Base-by-base conservation (phyloP, 2,888 invertebrate genomes). In the Tachystola acroxantha region DNA sequence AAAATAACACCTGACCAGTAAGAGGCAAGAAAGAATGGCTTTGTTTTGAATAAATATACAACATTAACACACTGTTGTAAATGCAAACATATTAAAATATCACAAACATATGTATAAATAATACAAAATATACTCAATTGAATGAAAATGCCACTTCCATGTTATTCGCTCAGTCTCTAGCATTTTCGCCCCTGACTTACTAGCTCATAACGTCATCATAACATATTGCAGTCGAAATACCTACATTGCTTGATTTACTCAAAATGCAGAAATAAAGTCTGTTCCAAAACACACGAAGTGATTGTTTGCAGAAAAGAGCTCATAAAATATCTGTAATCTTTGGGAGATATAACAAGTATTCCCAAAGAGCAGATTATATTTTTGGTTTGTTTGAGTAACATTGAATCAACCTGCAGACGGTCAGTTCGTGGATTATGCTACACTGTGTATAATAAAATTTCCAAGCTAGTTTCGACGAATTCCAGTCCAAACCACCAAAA, bases 401-500 rank as follows among this genome's bases (percentile, higher is more conserved):
- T n/a, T n/a, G n/a, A n/a, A n/a, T n/a, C n/a, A n/a, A n/a, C n/a
- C n/a, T n/a, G n/a, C n/a, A n/a, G n/a, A n/a, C n/a, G n/a, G n/a
- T n/a, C n/a, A n/a, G n/a, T n/a, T n/a, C n/a, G n/a, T n/a, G n/a
- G n/a, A n/a, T n/a, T n/a, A n/a, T n/a, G n/a, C n/a, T n/a, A n/a
- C n/a, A 26, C 10, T 26, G 1, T 5, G n/a, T 40, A 29, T 14
- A 34, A 35, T 31, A 35, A 41, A 32, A 34, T 41, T 40, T 37
- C 34, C 29, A 36, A 24, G 7, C 33, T 35, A 35, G 36, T 22
- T 40, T 37, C 34, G 27, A 30, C 14, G 25, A 37, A 36, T 37
- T 39, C 29, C 40, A 40, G 32, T 32, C 26, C 39, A 38, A 36
- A 51, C 53, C 51, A 50, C 34, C 26, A 40, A 38, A 36, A 51